These are phyloP conservation scores for Tiliqua scincoides DNA, from an alignment of 2,113 vertebrate species.

Conservation along the genomic window DNA sequence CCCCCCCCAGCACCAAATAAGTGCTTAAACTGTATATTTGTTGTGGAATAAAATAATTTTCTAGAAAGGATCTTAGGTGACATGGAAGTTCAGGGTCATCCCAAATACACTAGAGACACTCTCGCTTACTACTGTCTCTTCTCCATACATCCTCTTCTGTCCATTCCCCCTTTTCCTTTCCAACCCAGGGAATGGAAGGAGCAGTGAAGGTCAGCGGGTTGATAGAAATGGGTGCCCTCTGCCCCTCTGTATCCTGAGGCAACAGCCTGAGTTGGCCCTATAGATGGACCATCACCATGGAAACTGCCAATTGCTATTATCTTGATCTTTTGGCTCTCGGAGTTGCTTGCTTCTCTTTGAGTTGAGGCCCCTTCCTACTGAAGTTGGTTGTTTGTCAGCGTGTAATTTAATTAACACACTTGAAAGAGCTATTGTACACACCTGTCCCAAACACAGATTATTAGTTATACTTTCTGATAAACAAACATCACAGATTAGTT, in stretches of 20 bases:
- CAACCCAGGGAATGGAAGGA: too few relatives aligned
- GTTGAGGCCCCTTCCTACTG: conserved; percentile 10
- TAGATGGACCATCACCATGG: too few relatives aligned
- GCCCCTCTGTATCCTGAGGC: too few relatives aligned
- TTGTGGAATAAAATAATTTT: conserved; percentile 1
- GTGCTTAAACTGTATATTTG: background rate
- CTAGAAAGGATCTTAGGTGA: background rate
- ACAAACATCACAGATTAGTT: conserved; percentile 49
- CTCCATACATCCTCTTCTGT: too few relatives aligned
- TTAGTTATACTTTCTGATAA: conserved; percentile 67
- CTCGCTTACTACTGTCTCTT: too few relatives aligned
- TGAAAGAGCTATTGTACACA: conserved; percentile 41
- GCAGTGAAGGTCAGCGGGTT: too few relatives aligned
- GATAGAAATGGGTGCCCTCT: too few relatives aligned
- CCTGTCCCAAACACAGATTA: conserved; percentile 6
- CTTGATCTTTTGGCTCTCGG: background rate
- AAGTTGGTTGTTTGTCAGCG: background rate
- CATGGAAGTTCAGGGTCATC: background rate
- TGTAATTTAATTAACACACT: conserved; percentile 11
- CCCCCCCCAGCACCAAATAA: background rate
- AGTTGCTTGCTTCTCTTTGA: background rate
- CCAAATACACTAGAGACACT: too few relatives aligned
- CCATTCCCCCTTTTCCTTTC: too few relatives aligned
- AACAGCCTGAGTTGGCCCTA: too few relatives aligned
- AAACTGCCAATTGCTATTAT: background rate